A percentile compares a stretch with the other conserved stretches of the same genome.
Conservation (phyloP, 1,140 invertebrate species). For the Teleopsis dalmanni region DNA sequence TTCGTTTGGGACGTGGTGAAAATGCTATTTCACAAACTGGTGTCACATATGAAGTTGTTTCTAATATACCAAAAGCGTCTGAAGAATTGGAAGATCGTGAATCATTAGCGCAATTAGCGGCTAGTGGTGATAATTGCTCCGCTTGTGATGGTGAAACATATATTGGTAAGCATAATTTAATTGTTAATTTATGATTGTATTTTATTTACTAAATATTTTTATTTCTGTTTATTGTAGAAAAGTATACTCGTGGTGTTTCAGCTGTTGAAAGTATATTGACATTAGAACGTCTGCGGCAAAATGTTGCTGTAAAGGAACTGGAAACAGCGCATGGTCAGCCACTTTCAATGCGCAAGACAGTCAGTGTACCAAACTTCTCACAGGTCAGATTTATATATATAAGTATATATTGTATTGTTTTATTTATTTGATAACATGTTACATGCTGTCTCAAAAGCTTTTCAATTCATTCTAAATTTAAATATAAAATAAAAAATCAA, state of each 20-base stretch:
- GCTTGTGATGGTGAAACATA: slow-evolving; percentile 88
- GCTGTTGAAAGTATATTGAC: slow-evolving; percentile 95
- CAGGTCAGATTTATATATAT: slow-evolving; percentile 49
- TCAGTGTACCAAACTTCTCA: slow-evolving; percentile 93
- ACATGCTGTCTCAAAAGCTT: slow-evolving; percentile 2
- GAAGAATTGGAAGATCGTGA: slow-evolving; percentile 95
- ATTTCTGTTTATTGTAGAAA: slow-evolving; percentile 58
- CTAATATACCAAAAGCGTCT: slow-evolving; percentile 95
- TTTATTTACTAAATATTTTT: no score
- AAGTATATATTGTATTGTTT: slow-evolving; percentile 3
- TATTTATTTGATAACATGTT: slow-evolving; percentile 4
- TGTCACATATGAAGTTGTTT: slow-evolving; percentile 95
- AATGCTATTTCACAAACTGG: slow-evolving; percentile 61
- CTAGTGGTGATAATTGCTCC: slow-evolving; percentile 74
- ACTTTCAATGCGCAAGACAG: slow-evolving; percentile 83
- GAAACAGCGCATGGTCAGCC: slow-evolving; percentile 72
- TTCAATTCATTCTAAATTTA: no score
- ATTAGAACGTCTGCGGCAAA: slow-evolving; percentile 87
- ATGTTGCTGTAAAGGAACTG: slow-evolving; percentile 84
- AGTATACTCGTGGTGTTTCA: slow-evolving; percentile 93
- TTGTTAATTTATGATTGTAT: no score
- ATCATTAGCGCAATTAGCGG: slow-evolving; percentile 91
- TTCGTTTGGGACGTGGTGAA: slow-evolving; percentile 43
- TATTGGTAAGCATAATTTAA: slow-evolving; percentile 60
- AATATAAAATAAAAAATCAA: no score